Base-by-base conservation (phyloP, 2,113 vertebrate species). In the Colinus virginianus region DNA sequence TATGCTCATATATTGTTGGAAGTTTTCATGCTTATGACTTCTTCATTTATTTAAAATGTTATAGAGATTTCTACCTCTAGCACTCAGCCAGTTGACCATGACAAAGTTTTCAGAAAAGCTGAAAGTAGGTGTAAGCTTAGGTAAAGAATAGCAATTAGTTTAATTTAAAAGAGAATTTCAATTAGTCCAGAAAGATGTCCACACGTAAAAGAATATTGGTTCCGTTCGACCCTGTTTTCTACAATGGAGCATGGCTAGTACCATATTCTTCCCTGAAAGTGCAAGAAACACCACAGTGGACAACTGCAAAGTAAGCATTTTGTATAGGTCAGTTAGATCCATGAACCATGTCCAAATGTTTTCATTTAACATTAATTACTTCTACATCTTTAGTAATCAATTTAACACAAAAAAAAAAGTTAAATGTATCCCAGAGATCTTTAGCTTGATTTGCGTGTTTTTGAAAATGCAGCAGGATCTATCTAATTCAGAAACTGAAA, bases 291-390 rank as follows among this genome's bases (percentile, higher is more conserved):
- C 56, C 86, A 76, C 49, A 61, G 68, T 64, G 76, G 56, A 84
- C 82, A 91, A 61, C 90, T 76, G 78, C 23, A 69, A 95, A 90
- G 88, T 84, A 91, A 80, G 40, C 46, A 68, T 79, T 96, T 55
- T 95, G 72, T 46, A 46, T 78, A 68, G 48, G 45, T 56, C 69
- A 84, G 28, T 78, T 36, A 80, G 72, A 80, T 32, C 82, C 71
- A 67, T 95, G 91, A 95, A 78, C 68, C 87, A 71, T 88, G 69
- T 96, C 90, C 85, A 94, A 95, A 90, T 78, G 62, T 75, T 90
- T 95, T 93, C 56, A 83, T 91, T 91, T 78, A 75, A 94, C 69
- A 81, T 56, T 90, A 89, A 95, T 91, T 96, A 43, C 79, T 94
- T 84, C 64, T 45, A 90, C 70, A 78, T 93, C 58, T 94, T 95